Evolutionary conservation across 2,113 vertebrate species (phyloP), one percentile per base, ranked within the genome.

Genomic region (Acanthisitta chloris): DNA sequence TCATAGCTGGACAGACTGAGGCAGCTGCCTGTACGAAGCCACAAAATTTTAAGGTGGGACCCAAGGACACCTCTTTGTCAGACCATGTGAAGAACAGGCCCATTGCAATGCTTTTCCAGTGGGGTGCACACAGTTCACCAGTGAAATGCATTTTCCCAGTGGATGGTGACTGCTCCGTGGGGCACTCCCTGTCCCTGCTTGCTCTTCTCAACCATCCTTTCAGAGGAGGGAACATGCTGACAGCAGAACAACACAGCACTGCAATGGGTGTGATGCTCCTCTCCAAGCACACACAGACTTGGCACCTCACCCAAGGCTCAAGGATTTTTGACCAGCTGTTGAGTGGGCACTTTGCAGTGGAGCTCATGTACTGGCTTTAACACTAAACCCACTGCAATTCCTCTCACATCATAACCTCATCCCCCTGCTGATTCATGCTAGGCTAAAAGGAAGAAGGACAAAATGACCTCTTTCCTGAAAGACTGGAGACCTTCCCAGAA

Each of bases 341-440:
- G 94, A 92, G 94, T 78, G 80, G 86, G 86, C 86, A 74, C 86
- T 98, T 96, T 97, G 94, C 94, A 74, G 88, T 84, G 96, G 95
- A 96, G 88, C 94, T 97, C 93, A 51, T 83, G 97, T 95, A 84
- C 73, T 89, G 93, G 85, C 96, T 97, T 98, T 96, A 83, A 61
- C 97, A 96, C 95, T 76, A 97, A 98, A 97, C 85, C 98, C 97
- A 94, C 96, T 96, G 96, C 98, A 97, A 96, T 97, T 94, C 61
- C 96, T 96, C 96, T 95, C 88, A 86, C 97, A 95, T 97, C 94
- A 83, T 66, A 74, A 14, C 51, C 86, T 70, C 67, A 11, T 12
- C 29, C 40, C 51, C 74, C 92, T 91, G 92, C 65, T 96, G 97
- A 91, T 95, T 95, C 93, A 12, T 59, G 52, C 95, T 96, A 90